phyloP scores from a whole-genome alignment of 2,113 vertebrate species.

The Galeopterus variegatus region DNA sequence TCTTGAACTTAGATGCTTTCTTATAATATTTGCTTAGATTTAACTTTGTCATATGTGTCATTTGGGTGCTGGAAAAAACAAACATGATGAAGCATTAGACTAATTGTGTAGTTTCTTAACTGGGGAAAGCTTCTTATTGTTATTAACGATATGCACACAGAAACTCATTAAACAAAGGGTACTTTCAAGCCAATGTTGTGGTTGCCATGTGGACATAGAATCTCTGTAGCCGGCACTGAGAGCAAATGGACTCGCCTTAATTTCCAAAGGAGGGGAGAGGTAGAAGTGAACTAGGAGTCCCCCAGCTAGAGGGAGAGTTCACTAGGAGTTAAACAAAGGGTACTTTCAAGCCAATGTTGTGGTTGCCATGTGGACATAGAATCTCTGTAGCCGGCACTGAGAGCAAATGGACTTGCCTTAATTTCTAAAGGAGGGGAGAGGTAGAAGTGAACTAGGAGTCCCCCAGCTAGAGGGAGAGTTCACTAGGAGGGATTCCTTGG shows the following conservation, averaged over 20 bases:
- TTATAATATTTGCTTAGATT: conserved; percentile 77
- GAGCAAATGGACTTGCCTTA: conserved; percentile 87
- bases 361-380: conserved; percentile 77
- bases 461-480: not conserved
- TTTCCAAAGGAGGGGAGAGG: conserved; percentile 71
- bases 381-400: conserved; percentile 66
- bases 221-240: conserved; percentile 66
- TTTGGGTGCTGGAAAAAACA: conserved; percentile 81
- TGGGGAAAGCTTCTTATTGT: conserved; percentile 28
- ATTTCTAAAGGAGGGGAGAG: conserved; percentile 77
- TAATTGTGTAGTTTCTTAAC: conserved; percentile 75
- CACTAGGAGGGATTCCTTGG: not conserved
- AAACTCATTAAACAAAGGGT: conserved; percentile 67
- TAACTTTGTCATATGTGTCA: conserved; percentile 75
- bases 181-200: conserved; percentile 64
- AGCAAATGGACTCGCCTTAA: conserved; percentile 87
- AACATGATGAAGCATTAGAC: conserved; percentile 68
- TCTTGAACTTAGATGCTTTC: conserved; percentile 79
- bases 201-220: conserved; percentile 77
- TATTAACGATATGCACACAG: conserved; percentile 64
- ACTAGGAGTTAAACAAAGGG: conserved; percentile 55
- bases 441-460: not conserved
- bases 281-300: not conserved
- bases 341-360: conserved; percentile 64
- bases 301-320: not conserved